Conservation (phyloP, 2,888 invertebrate species). For the Tipula lateralis region DNA sequence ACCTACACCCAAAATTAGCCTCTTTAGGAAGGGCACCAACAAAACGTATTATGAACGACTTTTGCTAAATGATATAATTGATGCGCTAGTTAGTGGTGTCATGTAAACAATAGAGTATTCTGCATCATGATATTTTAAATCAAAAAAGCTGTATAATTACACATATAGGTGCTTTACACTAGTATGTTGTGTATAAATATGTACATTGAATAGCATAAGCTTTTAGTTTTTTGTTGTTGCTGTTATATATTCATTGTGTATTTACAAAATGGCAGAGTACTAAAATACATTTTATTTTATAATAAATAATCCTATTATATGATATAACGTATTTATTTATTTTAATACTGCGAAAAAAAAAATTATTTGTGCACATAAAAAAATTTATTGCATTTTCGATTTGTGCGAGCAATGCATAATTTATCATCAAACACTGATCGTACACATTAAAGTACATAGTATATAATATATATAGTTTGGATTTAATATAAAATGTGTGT, state of each 20-base stretch:
- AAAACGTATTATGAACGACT: too few species aligned
- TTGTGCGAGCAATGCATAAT: neutral
- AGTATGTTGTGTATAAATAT: neutral
- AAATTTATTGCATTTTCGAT: neutral
- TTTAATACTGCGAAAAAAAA: neutral
- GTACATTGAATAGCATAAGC: too few species aligned
- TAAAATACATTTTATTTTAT: neutral
- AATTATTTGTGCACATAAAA: neutral
- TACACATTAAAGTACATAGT: neutral
- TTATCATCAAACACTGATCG: neutral
- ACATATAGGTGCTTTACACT: too few species aligned
- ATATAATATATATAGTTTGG: neutral
- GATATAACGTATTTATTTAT: neutral
- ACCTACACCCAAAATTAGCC: too few species aligned
- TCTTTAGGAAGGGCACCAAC: too few species aligned
- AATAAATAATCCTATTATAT: conserved; percentile 12
- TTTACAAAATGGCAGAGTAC: neutral
- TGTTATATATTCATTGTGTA: too few species aligned
- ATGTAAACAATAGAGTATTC: too few species aligned
- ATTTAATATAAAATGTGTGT: neutral
- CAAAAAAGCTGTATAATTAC: too few species aligned
- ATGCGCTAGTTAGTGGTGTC: too few species aligned
- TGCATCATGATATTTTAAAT: too few species aligned
- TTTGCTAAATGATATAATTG: too few species aligned
- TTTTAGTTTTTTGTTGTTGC: neutral